Conservation (phyloP, 2,113 vertebrate species). For the Tyrannus savana region DNA sequence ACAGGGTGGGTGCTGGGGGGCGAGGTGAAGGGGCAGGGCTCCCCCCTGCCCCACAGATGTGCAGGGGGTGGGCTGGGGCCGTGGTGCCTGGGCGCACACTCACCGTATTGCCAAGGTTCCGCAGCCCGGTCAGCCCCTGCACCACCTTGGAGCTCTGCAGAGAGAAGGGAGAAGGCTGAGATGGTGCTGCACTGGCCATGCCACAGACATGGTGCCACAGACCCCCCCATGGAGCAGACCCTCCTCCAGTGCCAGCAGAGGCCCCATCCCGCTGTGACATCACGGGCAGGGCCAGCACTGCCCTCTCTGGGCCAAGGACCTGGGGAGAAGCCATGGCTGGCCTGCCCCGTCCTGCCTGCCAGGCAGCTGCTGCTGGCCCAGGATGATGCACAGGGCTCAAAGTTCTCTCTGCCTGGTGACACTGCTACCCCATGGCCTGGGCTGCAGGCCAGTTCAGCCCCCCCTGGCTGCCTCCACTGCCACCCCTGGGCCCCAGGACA, state of each 20-base stretch:
- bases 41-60: not conserved
- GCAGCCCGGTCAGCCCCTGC: conserved; percentile 91
- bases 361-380: not conserved
- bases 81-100: conserved; percentile 42
- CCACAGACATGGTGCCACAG: not conserved
- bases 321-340: fast-evolving
- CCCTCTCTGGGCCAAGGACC: not conserved
- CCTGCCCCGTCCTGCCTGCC: not conserved
- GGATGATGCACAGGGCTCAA: not conserved
- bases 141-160: conserved; percentile 88
- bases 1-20: not conserved
- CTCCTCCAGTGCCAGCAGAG: not conserved
- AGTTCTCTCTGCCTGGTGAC: not conserved
- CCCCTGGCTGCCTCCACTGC: not conserved
- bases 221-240: not conserved
- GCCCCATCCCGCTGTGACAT: not conserved
- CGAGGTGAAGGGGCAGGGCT: not conserved
- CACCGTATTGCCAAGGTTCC: conserved; percentile 96
- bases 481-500: not conserved
- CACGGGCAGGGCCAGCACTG: not conserved
- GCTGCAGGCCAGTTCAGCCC: not conserved
- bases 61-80: fast-evolving
- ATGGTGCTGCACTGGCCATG: not conserved
- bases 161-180: conserved; percentile 3
- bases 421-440: not conserved